Evolutionary conservation across 2,113 vertebrate species (phyloP), one percentile per base, ranked within the genome.

Genomic region (Dicaeum eximium): DNA sequence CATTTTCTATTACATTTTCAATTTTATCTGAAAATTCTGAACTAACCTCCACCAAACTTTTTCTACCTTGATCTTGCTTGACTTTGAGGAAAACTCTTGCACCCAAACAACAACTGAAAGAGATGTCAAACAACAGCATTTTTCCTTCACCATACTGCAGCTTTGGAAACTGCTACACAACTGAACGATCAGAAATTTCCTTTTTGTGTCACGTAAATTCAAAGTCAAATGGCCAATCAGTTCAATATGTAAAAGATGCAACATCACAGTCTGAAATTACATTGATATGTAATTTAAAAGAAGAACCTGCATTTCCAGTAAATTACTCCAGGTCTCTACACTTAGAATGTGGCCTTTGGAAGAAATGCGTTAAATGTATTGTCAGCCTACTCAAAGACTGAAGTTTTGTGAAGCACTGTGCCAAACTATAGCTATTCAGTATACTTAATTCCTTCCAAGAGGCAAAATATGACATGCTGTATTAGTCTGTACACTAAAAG

Each of bases 181-280:
- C 15, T 20, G 38, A 81, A 79, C 10, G 38, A 62, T 22, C 10
- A 47, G 21, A 50, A 19, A 18, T n/a, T 51, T 91, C 35, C 47
- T 60, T 61, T 25, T 42, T 2, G 3, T 42, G 45, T 22, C 37
- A 70, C 0, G 0, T 18, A 86, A 65, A 45, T 15, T 6, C 33
- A 33, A 80, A 89, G 38, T 47, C 67, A 66, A 89, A 73, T 4
- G 11, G 38, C 7, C 19, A 57, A 15, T 47, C 42, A 62, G 28
- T 62, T 80, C 35, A 73, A 10, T 7, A 74, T 6, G 7, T 11
- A 86, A 66, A 57, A 78, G 21, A 84, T 17, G 11, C 4, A 66
- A 45, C 18, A 73, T 15, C 23, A 64, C 2, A 50, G 45, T 31
- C 35, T 31, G 13, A 65, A 83, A 73, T 48, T 16, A 61, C 15